Conservation (phyloP, 2,113 vertebrate genomes). For the Tor tambroides region DNA sequence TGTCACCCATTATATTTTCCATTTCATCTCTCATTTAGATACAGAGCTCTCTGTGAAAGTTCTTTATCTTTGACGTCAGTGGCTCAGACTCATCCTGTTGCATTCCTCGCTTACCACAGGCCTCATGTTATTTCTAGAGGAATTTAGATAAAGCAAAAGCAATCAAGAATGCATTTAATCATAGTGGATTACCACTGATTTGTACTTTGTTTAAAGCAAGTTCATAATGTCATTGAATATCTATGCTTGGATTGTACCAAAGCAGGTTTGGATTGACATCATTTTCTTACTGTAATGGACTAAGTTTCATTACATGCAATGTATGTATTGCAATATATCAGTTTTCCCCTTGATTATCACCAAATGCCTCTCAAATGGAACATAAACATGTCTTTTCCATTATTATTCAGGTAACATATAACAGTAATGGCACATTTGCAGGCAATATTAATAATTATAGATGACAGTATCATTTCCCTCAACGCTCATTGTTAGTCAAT, state of each 20-base stretch:
- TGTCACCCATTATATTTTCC: constrained; percentile 38
- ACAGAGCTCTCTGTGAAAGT: constrained; percentile 8
- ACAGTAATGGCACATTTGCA: neutral
- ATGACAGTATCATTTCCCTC: neutral
- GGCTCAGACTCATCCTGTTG: constrained; percentile 16
- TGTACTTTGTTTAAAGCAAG: constrained; percentile 12
- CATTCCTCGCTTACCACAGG: neutral
- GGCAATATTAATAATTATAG: neutral
- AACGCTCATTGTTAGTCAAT: neutral
- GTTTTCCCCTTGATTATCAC: neutral
- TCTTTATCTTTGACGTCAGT: constrained; percentile 23
- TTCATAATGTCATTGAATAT: neutral
- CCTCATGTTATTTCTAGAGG: neutral
- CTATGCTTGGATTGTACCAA: neutral
- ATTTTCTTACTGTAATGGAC: neutral
- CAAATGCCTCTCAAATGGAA: neutral
- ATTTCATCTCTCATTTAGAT: constrained; percentile 26
- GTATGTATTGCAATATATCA: neutral
- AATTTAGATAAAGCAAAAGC: constrained; percentile 16
- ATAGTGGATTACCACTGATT: constrained; percentile 33
- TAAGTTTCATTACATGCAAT: neutral
- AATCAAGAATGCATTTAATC: constrained; percentile 36
- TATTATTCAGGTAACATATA: neutral
- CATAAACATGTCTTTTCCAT: neutral
- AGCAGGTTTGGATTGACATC: neutral